Evolutionary conservation across 1,140 invertebrate species (phyloP).

Genomic region (Ceratosolen solmsi): DNA sequence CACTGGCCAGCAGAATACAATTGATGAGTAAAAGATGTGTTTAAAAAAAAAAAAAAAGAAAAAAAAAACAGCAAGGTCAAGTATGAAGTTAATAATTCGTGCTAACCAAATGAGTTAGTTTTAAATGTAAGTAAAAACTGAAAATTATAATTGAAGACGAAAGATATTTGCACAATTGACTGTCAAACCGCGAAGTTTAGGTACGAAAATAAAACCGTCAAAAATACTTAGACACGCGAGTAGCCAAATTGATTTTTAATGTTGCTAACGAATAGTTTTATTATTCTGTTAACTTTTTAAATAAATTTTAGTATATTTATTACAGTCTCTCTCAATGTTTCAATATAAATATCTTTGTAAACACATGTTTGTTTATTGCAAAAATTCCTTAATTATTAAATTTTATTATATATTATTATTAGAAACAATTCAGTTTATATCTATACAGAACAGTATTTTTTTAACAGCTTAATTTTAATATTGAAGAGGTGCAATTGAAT

Average conservation of each 20-base stretch:
- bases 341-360: no score
- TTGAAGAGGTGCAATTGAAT: no score
- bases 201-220: neutral
- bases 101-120: neutral
- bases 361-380: no score
- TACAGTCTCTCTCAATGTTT: no score
- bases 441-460: no score
- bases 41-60: neutral
- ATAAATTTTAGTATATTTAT: no score
- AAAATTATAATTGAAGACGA: neutral
- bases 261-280: neutral
- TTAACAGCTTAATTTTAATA: no score
- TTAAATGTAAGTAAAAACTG: neutral
- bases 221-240: neutral
- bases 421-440: no score
- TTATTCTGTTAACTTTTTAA: neutral
- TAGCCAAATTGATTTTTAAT: no score
- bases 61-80: no score
- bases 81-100: neutral
- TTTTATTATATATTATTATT: no score
- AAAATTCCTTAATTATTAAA: no score
- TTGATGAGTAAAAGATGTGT: neutral
- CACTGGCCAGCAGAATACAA: neutral
- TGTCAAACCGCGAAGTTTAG: neutral
- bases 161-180: neutral